A percentile compares a stretch with the other conserved stretches of the same genome.
Conservation (phyloP, 2,113 vertebrate genomes). For the Varanus salvator region DNA sequence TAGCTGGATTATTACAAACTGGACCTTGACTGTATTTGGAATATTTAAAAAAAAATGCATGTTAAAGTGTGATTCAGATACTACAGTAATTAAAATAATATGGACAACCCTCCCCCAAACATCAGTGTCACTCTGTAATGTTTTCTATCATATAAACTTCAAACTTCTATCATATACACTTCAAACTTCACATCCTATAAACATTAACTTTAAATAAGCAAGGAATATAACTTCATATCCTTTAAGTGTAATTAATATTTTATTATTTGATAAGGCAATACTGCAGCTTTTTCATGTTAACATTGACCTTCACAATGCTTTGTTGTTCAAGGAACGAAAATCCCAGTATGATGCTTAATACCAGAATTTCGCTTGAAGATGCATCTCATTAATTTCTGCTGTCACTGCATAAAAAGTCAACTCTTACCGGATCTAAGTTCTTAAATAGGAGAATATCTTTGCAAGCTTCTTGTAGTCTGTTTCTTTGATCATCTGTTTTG, state of each 20-base stretch:
- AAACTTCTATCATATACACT: neutral
- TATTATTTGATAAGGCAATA: neutral
- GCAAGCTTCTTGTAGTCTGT: constrained; percentile 96
- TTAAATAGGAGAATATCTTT: constrained; percentile 98
- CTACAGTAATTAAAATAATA: neutral
- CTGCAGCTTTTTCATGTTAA: neutral
- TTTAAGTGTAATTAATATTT: neutral
- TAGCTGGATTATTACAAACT: neutral
- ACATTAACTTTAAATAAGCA: neutral
- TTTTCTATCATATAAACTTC: neutral
- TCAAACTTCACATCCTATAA: neutral
- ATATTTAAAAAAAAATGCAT: neutral
- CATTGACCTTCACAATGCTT: neutral
- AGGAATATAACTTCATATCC: neutral
- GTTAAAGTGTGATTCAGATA: neutral
- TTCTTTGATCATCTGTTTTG: constrained; percentile 98
- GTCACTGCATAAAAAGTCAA: constrained; percentile 1
- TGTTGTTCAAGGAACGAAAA: neutral
- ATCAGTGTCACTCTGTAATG: neutral
- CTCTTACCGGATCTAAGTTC: constrained; percentile 94
- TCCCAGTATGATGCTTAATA: neutral
- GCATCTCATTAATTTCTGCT: constrained; percentile 30
- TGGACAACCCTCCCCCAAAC: neutral
- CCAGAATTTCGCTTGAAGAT: constrained; percentile 12
- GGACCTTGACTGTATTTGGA: neutral